Conservation (phyloP, 2,797 vertebrate species). For the Hyperoplus immaculatus region DNA sequence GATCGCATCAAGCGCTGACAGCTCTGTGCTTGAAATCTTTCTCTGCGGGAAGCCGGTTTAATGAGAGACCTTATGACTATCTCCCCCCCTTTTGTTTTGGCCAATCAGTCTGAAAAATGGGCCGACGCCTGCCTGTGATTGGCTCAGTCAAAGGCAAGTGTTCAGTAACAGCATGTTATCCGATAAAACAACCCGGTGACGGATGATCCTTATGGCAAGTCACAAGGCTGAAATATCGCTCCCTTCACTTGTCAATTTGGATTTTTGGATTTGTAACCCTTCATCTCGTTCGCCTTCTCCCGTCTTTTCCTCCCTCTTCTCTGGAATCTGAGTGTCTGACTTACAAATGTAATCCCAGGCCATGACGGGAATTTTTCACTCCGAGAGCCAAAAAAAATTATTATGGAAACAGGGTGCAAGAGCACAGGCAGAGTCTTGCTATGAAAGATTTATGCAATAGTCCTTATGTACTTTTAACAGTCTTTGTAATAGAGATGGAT, state of each 20-base stretch:
- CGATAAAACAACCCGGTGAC: slow-evolving; percentile 46
- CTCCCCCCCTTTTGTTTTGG: slow-evolving; percentile 43
- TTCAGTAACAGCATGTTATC: slow-evolving; percentile 42
- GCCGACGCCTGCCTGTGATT: slow-evolving; percentile 49
- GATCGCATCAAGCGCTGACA: slow-evolving; percentile 64
- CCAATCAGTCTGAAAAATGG: slow-evolving; percentile 58
- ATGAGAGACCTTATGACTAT: slow-evolving; percentile 54
- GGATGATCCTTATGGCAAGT: slow-evolving; percentile 61
- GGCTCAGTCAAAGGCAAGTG: slow-evolving; percentile 52
- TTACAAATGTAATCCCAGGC: slow-evolving; percentile 65
- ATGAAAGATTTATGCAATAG: slow-evolving; percentile 66
- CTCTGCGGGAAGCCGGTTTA: slow-evolving; percentile 57
- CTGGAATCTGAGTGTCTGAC: slow-evolving; percentile 52
- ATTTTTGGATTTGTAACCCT: slow-evolving; percentile 51
- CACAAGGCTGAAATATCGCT: slow-evolving; percentile 39
- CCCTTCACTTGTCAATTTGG: slow-evolving; percentile 59
- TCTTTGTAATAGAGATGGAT: slow-evolving; percentile 77
- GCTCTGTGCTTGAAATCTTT: slow-evolving; percentile 59
- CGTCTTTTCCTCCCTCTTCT: slow-evolving; percentile 33
- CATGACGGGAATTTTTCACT: slow-evolving; percentile 52
- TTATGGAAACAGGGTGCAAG: slow-evolving; percentile 44
- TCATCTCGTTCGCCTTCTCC: slow-evolving; percentile 42
- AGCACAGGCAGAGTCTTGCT: slow-evolving; percentile 23
- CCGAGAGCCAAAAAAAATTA: slow-evolving; percentile 54
- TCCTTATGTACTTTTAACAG: slow-evolving; percentile 74